Base-by-base conservation (phyloP, 2,113 vertebrate species). In the Poeciliopsis prolifica region DNA sequence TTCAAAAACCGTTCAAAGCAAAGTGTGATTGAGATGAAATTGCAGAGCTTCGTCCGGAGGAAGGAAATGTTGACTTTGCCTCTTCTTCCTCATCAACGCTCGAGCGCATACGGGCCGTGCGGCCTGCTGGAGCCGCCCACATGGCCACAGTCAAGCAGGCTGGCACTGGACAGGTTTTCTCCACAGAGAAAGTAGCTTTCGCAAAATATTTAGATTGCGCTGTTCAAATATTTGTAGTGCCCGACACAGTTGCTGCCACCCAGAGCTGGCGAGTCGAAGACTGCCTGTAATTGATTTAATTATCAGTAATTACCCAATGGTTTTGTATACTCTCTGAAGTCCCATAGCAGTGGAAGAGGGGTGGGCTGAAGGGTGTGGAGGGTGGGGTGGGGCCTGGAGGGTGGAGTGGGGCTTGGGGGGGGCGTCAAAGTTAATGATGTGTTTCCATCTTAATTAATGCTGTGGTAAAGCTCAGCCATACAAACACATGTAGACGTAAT, bases 251-350 rank as follows among this genome's bases (percentile, higher is more conserved):
- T 89, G 91, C 85, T 85, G 89, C 94, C 93, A 87, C 87, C 92
- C 94, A 93, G 94, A 77, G 72, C 79, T 79, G 89, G 91, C 88
- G 78, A 88, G 89, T 91, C 94, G 93, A 92, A 92, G 94, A 89
- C 95, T 95, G 92, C 90, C 94, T 95, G 94, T 97, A 97, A 98
- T 97, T 96, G 94, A 95, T 96, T 97, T 97, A 96, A 97, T 97
- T 96, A 96, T 95, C 95, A 94, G 96, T 96, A 97, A 97, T 97
- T 96, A 96, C 95, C 93, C 95, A 92, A 94, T 92, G 95, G 95
- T 94, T 74, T 92, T 86, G 92, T 93, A 92, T 92, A 93, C 61
- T 63, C 94, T 95, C 93, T 92, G 83, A 85, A 83, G 91, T 83
- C 68, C 94, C 90, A 93, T 61, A 70, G 92, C 92, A 91, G 87